Evolutionary conservation across 2,797 vertebrate species (phyloP).

Genomic region (Denticeps clupeoides): DNA sequence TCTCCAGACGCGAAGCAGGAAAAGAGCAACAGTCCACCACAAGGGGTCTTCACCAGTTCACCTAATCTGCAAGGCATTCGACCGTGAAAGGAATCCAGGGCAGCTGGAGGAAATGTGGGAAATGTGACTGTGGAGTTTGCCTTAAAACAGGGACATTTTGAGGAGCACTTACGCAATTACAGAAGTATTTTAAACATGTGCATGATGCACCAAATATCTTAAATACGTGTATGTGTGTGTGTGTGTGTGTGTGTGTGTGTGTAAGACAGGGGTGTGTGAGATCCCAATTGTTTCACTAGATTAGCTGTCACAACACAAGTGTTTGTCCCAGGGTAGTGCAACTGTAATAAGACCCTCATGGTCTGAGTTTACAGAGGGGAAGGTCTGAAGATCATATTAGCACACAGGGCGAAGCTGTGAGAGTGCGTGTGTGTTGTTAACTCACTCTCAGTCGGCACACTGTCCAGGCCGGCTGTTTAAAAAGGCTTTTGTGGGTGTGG

Average conservation of each 20-base stretch:
- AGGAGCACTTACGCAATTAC: too few species aligned
- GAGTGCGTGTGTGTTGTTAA: background rate
- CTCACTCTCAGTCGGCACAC: background rate
- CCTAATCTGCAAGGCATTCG: background rate
- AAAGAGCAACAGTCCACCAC: too few species aligned
- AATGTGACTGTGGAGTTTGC: too few species aligned
- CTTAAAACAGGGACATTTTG: too few species aligned
- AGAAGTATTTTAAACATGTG: too few species aligned
- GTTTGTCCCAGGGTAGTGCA: conserved; percentile 41
- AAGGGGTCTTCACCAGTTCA: too few species aligned
- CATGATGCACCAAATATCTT: background rate
- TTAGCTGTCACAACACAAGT: conserved; percentile 46
- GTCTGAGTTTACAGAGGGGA: conserved; percentile 36
- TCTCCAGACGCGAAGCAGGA: too few species aligned
- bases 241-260: background rate
- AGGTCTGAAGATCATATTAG: conserved; percentile 20
- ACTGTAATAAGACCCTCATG: conserved; percentile 52
- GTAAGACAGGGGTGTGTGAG: conserved; percentile 26
- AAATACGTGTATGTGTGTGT: background rate
- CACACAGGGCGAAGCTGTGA: background rate
- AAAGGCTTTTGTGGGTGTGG: too few species aligned
- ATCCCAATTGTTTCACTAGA: conserved; percentile 46
- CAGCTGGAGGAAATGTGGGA: too few species aligned
- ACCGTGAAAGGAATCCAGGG: background rate
- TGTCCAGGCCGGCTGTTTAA: too few species aligned